Base-by-base conservation (phyloP, 1,140 invertebrate species). In the Caenorhabditis tropicalis region DNA sequence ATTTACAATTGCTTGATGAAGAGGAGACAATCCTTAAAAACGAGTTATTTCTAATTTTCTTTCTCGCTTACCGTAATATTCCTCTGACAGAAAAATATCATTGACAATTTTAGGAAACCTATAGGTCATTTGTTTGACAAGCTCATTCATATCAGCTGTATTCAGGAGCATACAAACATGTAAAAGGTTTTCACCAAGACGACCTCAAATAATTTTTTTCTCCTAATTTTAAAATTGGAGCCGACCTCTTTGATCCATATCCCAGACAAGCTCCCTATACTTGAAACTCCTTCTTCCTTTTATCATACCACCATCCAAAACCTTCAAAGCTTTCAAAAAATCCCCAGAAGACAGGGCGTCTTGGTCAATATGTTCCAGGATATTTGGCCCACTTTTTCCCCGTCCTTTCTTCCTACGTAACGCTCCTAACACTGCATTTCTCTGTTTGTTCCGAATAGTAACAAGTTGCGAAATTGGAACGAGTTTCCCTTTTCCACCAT, bases 1-100 rank as follows among this genome's bases (percentile, higher is more conserved):
- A 91, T 98, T 98, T 0, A 98, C 96, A 87, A 98, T 98, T 0
- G 96, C 96, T 91, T 98, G 96, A 88, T 99, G 97, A 0, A 99
- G 92, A 0, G 87, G 85, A 21, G 87, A 89, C 16, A 86, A 46
- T 36, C 86, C 86, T 87, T 9, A 53, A 65, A 48, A 27, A 12
- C 0, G 2, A 51, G 0, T 51, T n/a, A 1, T 2, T 5, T 6
- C 4, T 39, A 0, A 16, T 1, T 10, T n/a, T 4, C 12, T 43
- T 1, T 24, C 53, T 74, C 2, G 10, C 87, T 91, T 93, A 96
- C 96, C 96, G 90, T 98, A 99, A 91, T 98, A 99, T 91, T 98
- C 97, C 88, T 99, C 97, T 58, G 94, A 94, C 90, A 97, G 94
- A 91, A 98, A 99, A 87, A 98, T 95, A 91, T 99, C 97, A 90